Evolutionary conservation across 2,797 vertebrate species (phyloP).

Genomic region (Gymnodraco acuticeps): DNA sequence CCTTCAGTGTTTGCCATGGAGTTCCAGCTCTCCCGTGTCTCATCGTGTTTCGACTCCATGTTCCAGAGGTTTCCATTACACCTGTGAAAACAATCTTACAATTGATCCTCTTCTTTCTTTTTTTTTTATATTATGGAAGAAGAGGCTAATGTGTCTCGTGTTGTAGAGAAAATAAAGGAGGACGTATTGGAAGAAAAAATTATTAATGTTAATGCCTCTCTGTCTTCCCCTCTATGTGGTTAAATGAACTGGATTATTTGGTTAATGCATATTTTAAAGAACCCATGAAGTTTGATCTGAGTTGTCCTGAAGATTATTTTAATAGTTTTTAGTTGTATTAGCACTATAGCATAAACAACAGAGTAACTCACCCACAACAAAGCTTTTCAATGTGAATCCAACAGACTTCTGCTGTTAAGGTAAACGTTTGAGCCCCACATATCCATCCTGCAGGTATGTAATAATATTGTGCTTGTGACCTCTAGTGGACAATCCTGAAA

Average conservation of each 20-base stretch:
- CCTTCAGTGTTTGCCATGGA: too few relatives aligned
- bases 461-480: conserved; percentile 28
- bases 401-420: neutral
- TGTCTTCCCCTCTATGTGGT: neutral
- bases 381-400: neutral
- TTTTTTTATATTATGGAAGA: neutral
- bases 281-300: neutral
- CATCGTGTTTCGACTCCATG: too few relatives aligned
- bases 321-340: neutral
- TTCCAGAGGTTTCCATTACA: neutral
- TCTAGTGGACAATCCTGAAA: conserved; percentile 42
- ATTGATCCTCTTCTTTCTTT: neutral
- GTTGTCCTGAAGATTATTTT: neutral
- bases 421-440: neutral
- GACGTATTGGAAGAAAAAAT: neutral
- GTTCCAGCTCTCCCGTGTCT: too few relatives aligned
- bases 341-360: neutral
- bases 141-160: neutral
- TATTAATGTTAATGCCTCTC: neutral
- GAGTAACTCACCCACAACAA: too few relatives aligned
- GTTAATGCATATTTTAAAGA: neutral
- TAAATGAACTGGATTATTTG: neutral
- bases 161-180: neutral
- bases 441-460: neutral
- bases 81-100: neutral